Conservation (phyloP, 92 coral and sea anemone species). For the Paramuricea clavata region DNA sequence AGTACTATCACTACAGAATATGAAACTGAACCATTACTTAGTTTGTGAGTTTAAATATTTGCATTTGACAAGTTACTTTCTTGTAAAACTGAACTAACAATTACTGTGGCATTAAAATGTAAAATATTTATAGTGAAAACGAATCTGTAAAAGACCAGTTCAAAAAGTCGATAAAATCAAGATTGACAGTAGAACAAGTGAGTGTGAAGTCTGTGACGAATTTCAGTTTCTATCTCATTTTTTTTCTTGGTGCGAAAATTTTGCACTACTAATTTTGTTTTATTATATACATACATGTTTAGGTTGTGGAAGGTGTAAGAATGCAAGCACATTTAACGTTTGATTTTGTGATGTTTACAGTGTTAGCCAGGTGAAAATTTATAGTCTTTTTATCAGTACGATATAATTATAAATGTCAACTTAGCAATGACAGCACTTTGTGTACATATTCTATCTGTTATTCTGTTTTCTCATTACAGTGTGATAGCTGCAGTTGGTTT, state of each 20-base stretch:
- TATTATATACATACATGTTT: neutral
- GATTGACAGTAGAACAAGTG: constrained; percentile 42
- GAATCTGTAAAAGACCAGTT: constrained; percentile 12
- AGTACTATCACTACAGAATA: neutral
- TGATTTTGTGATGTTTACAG: constrained; percentile 48
- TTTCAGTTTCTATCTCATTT: neutral
- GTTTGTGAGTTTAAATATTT: no score
- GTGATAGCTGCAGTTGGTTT: constrained; percentile 42
- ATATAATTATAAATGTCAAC: neutral
- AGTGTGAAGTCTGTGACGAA: no score
- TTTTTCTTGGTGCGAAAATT: neutral
- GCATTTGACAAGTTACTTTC: no score
- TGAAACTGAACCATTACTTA: neutral
- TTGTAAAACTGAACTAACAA: no score
- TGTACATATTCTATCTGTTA: neutral
- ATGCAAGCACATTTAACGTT: constrained; percentile 23
- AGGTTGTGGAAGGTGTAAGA: constrained; percentile 39
- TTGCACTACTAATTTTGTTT: neutral
- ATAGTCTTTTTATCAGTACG: neutral
- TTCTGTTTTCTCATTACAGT: constrained; percentile 7
- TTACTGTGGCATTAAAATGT: no score
- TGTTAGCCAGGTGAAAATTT: constrained; percentile 39
- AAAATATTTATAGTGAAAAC: neutral
- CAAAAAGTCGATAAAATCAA: constrained; percentile 35
- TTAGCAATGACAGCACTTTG: no score